phyloP scores from a whole-genome alignment of 2,888 invertebrate genomes.

The Dendrolimus pini region DNA sequence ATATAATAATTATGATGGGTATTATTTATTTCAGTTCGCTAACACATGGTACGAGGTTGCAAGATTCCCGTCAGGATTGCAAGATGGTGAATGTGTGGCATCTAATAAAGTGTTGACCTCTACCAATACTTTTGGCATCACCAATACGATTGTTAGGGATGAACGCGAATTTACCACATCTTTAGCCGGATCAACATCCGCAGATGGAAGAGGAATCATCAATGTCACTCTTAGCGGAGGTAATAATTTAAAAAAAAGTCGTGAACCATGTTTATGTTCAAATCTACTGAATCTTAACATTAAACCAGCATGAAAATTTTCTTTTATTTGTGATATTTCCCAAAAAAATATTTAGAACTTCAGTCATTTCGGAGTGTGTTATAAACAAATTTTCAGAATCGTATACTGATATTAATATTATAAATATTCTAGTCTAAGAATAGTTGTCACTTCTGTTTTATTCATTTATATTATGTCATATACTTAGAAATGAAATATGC shows the following conservation, averaged over 20 bases:
- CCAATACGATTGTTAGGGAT: constrained; percentile 32
- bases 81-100: constrained; percentile 44
- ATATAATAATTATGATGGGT: not conserved
- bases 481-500: no score
- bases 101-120: constrained; percentile 17
- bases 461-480: no score
- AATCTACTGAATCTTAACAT: no score
- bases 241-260: constrained; percentile 11
- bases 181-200: constrained; percentile 21
- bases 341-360: no score
- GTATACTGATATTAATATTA: no score
- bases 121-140: constrained; percentile 23
- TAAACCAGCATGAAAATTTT: no score
- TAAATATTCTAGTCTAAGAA: no score
- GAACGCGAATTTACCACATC: constrained; percentile 27
- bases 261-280: no score
- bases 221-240: constrained; percentile 26
- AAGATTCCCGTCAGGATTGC: constrained; percentile 51
- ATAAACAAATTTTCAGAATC: no score
- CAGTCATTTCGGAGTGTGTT: no score
- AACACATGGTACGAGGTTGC: constrained; percentile 55
- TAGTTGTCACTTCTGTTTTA: no score
- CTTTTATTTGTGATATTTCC: no score
- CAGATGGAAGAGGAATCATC: constrained; percentile 39
- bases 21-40: constrained; percentile 34